Base-by-base conservation (phyloP, 2,113 vertebrate genomes). In the Ochotona curzoniae region DNA sequence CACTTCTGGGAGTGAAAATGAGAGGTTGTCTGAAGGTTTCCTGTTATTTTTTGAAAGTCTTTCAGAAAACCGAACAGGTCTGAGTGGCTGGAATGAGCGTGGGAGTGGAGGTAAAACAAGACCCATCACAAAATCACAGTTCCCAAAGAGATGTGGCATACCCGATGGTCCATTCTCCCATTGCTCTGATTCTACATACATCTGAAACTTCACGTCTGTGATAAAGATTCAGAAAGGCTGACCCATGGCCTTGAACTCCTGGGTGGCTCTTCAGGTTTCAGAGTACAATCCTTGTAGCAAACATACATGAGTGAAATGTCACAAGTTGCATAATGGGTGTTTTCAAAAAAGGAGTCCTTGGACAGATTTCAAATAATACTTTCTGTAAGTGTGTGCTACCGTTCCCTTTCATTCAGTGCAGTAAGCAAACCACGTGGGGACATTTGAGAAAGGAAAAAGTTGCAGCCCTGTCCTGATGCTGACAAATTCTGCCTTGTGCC, bases 341-440 rank as follows among this genome's bases (percentile, higher is more conserved):
- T 91, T 97, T 89, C 38, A 84, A 93, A 94, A 73, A 61, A 64
- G 44, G 91, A 64, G 44, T 87, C 69, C 57, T 87, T 82, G 32
- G 87, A 79, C 78, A 95, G 60, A 82, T 90, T 79, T 86, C 92
- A 94, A 93, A 90, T 30, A n/a, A 79, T 70, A 83, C 73, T 93
- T 75, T 63, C 84, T 25, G 1, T 10, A 21, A 91, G n/a, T 60
- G 12, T 60, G 23, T 73, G 63, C 30, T 54, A 85, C 49, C 25
- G 32, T 83, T 95, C 76, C 76, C 76, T 93, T 91, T 94, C 83
- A 93, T 87, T 89, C 87, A 78, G 80, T 87, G 87, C 28, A 91
- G 44, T 78, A 64, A 89, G 71, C 44, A 87, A 89, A 91, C 51
- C 38, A 69, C 51, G 35, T 6, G 87, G 71, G 32, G 92, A 57